Conservation (phyloP, 2,113 vertebrate genomes). For the Galbula dea region DNA sequence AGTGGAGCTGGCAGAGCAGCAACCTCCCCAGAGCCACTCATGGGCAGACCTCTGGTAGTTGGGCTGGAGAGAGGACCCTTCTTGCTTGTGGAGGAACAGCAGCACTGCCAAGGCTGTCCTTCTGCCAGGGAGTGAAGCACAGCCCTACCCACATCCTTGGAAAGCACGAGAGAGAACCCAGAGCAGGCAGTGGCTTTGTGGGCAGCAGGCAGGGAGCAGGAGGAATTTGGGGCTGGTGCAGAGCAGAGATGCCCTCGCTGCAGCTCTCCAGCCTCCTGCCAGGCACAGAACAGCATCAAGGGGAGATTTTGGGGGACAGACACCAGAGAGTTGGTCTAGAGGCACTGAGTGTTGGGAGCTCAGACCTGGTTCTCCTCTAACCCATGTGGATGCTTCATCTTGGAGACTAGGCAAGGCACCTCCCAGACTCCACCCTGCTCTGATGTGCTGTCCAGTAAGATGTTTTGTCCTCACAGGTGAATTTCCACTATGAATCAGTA, state of each 20-base stretch:
- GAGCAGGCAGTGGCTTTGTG: neutral
- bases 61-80: neutral
- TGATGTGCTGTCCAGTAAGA: neutral
- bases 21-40: neutral
- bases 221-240: neutral
- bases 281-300: neutral
- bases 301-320: fast-evolving
- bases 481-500: neutral
- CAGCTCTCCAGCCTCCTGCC: neutral
- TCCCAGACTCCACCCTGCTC: neutral
- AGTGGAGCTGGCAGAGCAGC: neutral
- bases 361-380: neutral
- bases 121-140: neutral
- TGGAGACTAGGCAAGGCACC: neutral
- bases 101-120: neutral
- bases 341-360: neutral
- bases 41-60: neutral
- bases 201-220: neutral
- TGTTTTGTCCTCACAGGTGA: neutral
- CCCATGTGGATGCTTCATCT: fast-evolving
- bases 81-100: neutral
- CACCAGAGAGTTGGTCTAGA: neutral
- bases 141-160: neutral
- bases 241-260: neutral
- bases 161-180: neutral